Percentiles rank a stretch among this genome's conserved stretches.
These are phyloP conservation scores for Corythoichthys intestinalis DNA, from an alignment of 2,113 vertebrate species.

Conservation along the genomic window DNA sequence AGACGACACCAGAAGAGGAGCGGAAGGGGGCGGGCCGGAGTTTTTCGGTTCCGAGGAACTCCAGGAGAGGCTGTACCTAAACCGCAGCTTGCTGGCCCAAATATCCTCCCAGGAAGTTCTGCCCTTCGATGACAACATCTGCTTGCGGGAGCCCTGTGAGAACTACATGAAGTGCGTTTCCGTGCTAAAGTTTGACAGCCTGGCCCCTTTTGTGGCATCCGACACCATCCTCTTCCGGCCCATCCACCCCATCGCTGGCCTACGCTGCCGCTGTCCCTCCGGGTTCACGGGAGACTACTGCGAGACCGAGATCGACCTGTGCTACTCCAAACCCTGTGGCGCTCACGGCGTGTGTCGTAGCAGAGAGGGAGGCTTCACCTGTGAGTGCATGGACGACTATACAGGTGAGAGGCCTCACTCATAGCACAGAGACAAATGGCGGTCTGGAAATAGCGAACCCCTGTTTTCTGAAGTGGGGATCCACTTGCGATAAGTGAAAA, in stretches of 20 bases:
- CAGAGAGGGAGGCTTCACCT: conserved; percentile 90
- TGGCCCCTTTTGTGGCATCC: conserved; percentile 89
- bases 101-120: conserved; percentile 88
- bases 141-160: conserved; percentile 91
- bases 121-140: conserved; percentile 97
- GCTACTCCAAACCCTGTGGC: conserved; percentile 92
- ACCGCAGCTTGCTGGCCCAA: conserved; percentile 85
- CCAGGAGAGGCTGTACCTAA: conserved; percentile 91
- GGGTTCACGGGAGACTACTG: conserved; percentile 96
- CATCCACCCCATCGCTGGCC: conserved; percentile 88
- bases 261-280: conserved; percentile 87
- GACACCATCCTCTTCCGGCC: conserved; percentile 93
- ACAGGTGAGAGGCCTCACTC: conserved; percentile 77
- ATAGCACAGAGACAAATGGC: background rate
- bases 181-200: conserved; percentile 90
- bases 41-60: conserved; percentile 91
- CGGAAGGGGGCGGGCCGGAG: conserved; percentile 30
- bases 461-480: too few relatives aligned
- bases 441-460: background rate
- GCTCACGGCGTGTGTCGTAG: conserved; percentile 81
- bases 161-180: conserved; percentile 98
- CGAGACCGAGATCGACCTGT: conserved; percentile 93
- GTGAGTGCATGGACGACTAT: conserved; percentile 85
- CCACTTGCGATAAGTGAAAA: too few relatives aligned
- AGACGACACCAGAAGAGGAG: conserved; percentile 23